Conservation (phyloP, 2,888 invertebrate species). For the Chloromyia formosa region DNA sequence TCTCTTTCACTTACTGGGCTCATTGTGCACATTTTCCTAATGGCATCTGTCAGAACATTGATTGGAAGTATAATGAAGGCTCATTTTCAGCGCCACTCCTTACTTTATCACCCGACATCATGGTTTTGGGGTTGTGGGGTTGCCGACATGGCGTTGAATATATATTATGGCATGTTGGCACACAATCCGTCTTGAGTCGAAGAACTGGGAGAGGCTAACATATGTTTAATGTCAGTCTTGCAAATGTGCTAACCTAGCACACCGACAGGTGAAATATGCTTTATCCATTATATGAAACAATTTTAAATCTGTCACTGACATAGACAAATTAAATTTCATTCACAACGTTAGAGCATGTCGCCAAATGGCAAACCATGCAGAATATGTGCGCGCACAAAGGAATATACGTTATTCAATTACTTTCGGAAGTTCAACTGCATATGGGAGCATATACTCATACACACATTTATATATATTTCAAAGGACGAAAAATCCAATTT, state of each 20-base stretch:
- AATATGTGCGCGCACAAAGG: conserved; percentile 12
- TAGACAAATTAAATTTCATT: conserved; percentile 23
- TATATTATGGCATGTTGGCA: not conserved
- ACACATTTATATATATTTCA: too few species aligned
- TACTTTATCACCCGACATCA: not conserved
- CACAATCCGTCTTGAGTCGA: not conserved
- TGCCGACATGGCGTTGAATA: not conserved
- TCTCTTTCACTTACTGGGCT: not conserved
- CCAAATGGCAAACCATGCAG: not conserved
- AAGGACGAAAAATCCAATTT: not conserved
- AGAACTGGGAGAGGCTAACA: not conserved
- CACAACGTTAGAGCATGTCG: not conserved
- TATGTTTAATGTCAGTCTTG: not conserved
- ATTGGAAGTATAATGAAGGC: conserved; percentile 9
- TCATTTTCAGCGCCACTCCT: not conserved
- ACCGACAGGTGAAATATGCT: conserved; percentile 31
- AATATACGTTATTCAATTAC: conserved; percentile 7
- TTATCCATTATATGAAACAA: conserved; percentile 10
- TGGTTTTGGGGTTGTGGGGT: too few species aligned
- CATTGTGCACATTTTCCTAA: not conserved
- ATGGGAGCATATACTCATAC: too few species aligned
- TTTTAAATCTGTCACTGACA: conserved; percentile 25
- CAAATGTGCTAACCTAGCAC: conserved; percentile 1
- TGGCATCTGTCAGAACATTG: conserved; percentile 14
- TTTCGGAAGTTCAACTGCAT: not conserved